These are phyloP conservation scores for Drosophila kambysellisi DNA, from an alignment of 2,888 invertebrate genomes.

Conservation along the genomic window DNA sequence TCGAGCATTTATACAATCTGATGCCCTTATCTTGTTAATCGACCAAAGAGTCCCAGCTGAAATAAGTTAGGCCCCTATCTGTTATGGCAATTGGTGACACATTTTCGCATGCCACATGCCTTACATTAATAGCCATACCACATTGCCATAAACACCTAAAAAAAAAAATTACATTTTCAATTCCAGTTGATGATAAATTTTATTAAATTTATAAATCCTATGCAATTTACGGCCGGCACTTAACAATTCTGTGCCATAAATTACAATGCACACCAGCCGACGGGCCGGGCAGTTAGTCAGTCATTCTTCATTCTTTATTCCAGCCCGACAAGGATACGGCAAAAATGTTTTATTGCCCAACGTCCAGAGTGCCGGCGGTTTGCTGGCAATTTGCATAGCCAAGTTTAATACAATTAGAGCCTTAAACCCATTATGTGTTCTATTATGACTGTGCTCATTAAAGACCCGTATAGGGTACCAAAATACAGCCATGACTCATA, in stretches of 20 bases:
- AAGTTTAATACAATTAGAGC: conserved; percentile 56
- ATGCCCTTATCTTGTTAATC: conserved; percentile 46
- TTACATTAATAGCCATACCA: conserved; percentile 1
- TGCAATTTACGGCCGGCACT: conserved; percentile 48
- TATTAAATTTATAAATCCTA: conserved; percentile 49
- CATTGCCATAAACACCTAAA: conserved; percentile 3
- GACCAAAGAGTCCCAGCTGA: conserved; percentile 14
- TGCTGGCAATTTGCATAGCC: conserved; percentile 54
- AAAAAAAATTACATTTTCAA: not conserved
- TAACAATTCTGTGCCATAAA: conserved; percentile 59
- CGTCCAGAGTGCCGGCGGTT: conserved; percentile 4
- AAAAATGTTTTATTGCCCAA: conserved; percentile 42
- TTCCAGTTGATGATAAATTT: conserved; percentile 63
- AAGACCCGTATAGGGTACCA: not conserved
- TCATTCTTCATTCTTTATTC: not conserved
- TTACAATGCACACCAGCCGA: conserved; percentile 19
- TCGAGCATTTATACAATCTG: conserved; percentile 65
- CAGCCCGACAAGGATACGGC: not conserved
- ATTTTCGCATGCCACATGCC: conserved; percentile 34
- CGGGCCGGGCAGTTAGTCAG: conserved; percentile 7
- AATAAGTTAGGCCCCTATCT: conserved; percentile 25
- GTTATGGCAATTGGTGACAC: conserved; percentile 23
- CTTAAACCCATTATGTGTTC: conserved; percentile 31
- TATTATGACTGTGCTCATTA: conserved; percentile 19
- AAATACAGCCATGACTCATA: not conserved